Evolutionary conservation across 2,797 vertebrate genomes (phyloP).

Genomic region (Carapus acus): DNA sequence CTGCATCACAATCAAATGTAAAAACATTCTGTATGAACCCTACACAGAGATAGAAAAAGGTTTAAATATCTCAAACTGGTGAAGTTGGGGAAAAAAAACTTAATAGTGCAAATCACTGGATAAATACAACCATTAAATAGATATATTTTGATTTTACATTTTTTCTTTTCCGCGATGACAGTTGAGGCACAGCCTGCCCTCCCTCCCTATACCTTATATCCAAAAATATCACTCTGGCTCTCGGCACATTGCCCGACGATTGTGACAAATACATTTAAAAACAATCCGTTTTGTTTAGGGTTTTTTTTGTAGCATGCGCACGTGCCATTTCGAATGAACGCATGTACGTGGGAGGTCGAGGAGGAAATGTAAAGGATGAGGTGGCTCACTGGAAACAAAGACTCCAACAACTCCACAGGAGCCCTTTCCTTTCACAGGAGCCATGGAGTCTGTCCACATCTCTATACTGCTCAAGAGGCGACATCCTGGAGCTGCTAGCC

Average conservation of each 20-base stretch:
- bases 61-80: no score
- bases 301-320: slow-evolving; percentile 37
- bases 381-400: slow-evolving; percentile 68
- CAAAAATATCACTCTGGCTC: slow-evolving; percentile 30
- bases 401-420: slow-evolving; percentile 47
- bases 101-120: no score
- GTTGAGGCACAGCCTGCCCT: no score
- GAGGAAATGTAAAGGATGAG: slow-evolving; percentile 69
- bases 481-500: slow-evolving; percentile 58
- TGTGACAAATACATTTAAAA: no score
- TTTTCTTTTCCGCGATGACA: no score
- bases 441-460: slow-evolving; percentile 54
- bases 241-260: no score
- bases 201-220: slow-evolving; percentile 23
- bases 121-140: no score
- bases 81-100: no score
- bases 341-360: slow-evolving; percentile 49
- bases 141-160: no score
- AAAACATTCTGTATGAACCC: no score
- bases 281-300: no score
- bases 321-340: slow-evolving; percentile 48
- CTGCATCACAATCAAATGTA: background rate
- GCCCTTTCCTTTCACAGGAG: slow-evolving; percentile 64
- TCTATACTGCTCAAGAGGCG: slow-evolving; percentile 60
- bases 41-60: no score